Conservation (phyloP, 1,140 invertebrate genomes). For the Drosophila varians region DNA sequence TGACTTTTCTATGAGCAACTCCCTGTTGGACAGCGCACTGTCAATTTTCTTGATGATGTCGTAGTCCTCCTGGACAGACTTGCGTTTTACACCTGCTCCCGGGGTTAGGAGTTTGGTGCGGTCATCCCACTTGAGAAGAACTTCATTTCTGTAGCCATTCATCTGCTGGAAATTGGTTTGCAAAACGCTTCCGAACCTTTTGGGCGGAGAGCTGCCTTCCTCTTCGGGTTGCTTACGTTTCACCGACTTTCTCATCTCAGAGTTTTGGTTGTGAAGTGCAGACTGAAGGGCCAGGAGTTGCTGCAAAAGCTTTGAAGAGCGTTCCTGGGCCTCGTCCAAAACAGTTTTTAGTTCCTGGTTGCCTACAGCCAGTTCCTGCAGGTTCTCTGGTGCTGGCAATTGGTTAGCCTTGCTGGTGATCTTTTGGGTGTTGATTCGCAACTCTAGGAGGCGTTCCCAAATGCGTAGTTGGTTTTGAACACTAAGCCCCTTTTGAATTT, state of each 20-base stretch:
- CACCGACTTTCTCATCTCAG: constrained; percentile 68
- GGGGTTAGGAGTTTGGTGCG: constrained; percentile 90
- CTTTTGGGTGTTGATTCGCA: constrained; percentile 93
- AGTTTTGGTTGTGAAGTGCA: constrained; percentile 62
- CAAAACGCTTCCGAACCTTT: constrained; percentile 87
- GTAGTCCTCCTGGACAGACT: constrained; percentile 88
- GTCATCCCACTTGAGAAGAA: constrained; percentile 96
- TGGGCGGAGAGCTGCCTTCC: constrained; percentile 70
- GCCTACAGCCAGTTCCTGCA: constrained; percentile 84
- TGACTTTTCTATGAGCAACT: constrained; percentile 91
- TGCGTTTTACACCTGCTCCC: constrained; percentile 86
- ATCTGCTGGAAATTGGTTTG: constrained; percentile 87
- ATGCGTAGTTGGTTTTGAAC: constrained; percentile 90
- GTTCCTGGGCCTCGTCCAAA: constrained; percentile 84
- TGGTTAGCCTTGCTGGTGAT: constrained; percentile 89
- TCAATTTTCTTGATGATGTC: constrained; percentile 94
- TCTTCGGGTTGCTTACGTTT: constrained; percentile 83
- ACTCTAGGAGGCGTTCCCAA: constrained; percentile 93
- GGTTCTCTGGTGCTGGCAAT: constrained; percentile 88
- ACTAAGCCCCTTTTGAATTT: constrained; percentile 90
- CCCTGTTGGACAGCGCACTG: constrained; percentile 91
- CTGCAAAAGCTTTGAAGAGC: constrained; percentile 86
- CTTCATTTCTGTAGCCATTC: constrained; percentile 89
- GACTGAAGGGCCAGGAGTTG: constrained; percentile 87
- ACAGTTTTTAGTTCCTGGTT: constrained; percentile 85